Percentiles rank a stretch among this genome's conserved stretches.
phyloP scores from a whole-genome alignment of 2,797 vertebrate genomes.

The Huso huso region DNA sequence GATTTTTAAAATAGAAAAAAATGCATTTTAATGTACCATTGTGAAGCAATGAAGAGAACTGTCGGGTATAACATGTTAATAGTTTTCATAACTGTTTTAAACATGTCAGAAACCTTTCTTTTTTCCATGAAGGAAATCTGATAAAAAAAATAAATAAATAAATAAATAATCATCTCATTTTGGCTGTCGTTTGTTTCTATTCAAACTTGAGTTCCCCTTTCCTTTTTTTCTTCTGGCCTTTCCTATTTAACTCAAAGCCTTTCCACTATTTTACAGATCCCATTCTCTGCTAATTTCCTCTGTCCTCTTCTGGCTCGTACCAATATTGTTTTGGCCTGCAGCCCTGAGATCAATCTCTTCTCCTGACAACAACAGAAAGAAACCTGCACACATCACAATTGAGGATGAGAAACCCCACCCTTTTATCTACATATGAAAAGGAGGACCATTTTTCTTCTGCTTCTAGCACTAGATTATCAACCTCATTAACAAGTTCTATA shows the following conservation, averaged over 20 bases:
- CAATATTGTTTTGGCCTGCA: slow-evolving; percentile 59
- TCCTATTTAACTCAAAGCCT: slow-evolving; percentile 67
- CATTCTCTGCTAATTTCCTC: slow-evolving; percentile 67
- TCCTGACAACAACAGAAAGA: slow-evolving; percentile 42
- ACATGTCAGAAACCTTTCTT: too few relatives aligned
- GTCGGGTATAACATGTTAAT: too few relatives aligned
- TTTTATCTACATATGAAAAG: slow-evolving; percentile 42
- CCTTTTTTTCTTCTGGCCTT: slow-evolving; percentile 46
- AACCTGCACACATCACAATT: slow-evolving; percentile 10
- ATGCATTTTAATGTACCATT: too few relatives aligned
- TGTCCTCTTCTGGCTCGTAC: slow-evolving; percentile 64
- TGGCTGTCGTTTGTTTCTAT: background rate
- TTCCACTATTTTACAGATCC: slow-evolving; percentile 68
- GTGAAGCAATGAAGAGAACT: too few relatives aligned
- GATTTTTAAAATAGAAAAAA: too few relatives aligned
- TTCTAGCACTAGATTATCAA: background rate
- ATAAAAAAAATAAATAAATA: background rate
- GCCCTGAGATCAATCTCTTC: slow-evolving; percentile 65
- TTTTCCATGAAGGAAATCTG: too few relatives aligned
- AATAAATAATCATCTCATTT: background rate
- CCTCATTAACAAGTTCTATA: background rate
- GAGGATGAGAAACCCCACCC: slow-evolving; percentile 38
- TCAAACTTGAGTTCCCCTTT: slow-evolving; percentile 19
- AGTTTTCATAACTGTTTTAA: too few relatives aligned
- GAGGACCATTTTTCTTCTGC: slow-evolving; percentile 30